Evolutionary conservation across 2,113 vertebrate genomes (phyloP), one percentile per base, ranked within the genome.

Genomic region (Sinocyclocheilus grahami): DNA sequence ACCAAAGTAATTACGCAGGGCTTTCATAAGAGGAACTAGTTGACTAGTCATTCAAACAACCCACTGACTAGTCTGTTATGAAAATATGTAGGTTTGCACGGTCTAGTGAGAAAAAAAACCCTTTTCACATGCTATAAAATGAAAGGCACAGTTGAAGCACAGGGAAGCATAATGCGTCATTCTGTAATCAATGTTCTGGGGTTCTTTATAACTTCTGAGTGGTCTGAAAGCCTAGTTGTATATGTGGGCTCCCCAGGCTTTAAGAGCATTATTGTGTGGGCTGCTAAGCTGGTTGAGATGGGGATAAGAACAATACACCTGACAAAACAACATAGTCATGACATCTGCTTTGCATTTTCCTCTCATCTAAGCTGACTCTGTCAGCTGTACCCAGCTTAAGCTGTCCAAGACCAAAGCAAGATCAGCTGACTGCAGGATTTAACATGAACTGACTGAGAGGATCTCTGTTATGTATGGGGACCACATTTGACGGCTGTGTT

Each of bases 291-390:
- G 12, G 39, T 14, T 76, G 42, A 76, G 72, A 76, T 69, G 67
- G 42, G 20, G 37, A 75, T 78, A 33, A 78, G 51, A 27, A 58
- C 51, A 53, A 30, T 58, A 78, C 76, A 33, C 27, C 76, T 78
- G 76, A 33, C 48, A 78, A 37, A 78, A 33, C 16, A 30, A 22
- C 24, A 30, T 33, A 30, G 51, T 27, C 24, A 58, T 55, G 76
- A 37, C 76, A 78, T 78, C 76, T 78, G 76, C 76, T 78, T 78
- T 22, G 27, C 4, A 4, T 78, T 58, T 58, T 22, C 27, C 24
- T 78, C 53, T 37, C 18, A 78, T 78, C 51, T 37, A 5, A 20
- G 30, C 51, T 53, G 74, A 76, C 42, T 76, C 9, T 53, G 74
- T 27, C 46, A 76, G 22, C 69, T 74, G 16, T 8, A 18, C 37